Conservation (phyloP, 2,113 vertebrate species). For the Dromiciops gliroides region DNA sequence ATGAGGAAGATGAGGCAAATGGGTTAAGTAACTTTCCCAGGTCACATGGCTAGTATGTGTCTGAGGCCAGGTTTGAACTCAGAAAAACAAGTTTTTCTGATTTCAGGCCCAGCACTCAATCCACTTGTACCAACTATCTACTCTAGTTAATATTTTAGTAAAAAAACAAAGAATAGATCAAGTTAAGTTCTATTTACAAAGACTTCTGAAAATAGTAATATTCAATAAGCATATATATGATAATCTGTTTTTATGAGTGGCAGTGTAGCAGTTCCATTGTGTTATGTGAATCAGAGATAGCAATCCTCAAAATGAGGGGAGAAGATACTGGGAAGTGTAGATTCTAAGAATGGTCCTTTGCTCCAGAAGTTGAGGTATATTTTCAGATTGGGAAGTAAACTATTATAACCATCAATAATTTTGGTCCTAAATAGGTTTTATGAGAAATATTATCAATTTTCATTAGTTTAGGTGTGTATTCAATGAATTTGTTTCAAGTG, state of each 20-base stretch:
- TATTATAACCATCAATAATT: neutral
- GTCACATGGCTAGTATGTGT: neutral
- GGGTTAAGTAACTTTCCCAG: neutral
- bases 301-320: neutral
- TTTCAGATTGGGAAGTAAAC: neutral
- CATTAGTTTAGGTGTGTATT: neutral
- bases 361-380: neutral
- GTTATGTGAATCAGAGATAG: neutral
- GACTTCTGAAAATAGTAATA: neutral
- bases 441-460: neutral
- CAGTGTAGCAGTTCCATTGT: neutral
- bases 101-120: neutral
- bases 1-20: neutral
- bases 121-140: neutral
- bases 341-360: neutral
- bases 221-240: neutral
- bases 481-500: neutral
- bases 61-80: neutral
- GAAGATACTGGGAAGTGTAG: neutral
- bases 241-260: neutral
- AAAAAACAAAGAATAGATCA: neutral
- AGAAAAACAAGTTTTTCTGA: neutral
- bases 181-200: neutral
- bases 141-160: neutral
- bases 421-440: neutral